A percentile compares a stretch with the other conserved stretches of the same genome.
phyloP scores from a whole-genome alignment of 2,888 invertebrate genomes.

The Aethes cnicana region DNA sequence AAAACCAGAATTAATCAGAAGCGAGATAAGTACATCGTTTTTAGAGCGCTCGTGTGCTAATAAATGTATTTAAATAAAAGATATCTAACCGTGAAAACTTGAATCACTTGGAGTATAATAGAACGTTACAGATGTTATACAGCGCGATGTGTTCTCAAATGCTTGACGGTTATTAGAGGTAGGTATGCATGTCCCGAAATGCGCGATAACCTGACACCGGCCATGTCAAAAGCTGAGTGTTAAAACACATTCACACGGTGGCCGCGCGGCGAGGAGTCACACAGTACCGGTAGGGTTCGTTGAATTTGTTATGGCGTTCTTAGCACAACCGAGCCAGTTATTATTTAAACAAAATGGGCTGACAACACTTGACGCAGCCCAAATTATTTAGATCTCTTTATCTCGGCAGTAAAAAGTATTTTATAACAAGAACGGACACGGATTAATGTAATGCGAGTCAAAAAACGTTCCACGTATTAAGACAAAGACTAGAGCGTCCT shows the following conservation, averaged over 20 bases:
- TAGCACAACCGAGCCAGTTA: constrained; percentile 74
- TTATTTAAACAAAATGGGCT: constrained; percentile 66
- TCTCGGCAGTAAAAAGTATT: constrained; percentile 31
- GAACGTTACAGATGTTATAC: background rate
- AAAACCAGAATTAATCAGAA: constrained; percentile 38
- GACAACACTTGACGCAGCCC: constrained; percentile 67
- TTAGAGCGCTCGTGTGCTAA: constrained; percentile 18
- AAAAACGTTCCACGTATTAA: constrained; percentile 36
- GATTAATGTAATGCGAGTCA: constrained; percentile 25
- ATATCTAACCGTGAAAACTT: background rate
- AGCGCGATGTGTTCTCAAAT: constrained; percentile 1
- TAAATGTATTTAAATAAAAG: constrained; percentile 10
- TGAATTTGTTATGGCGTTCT: constrained; percentile 82
- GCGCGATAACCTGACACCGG: constrained; percentile 71
- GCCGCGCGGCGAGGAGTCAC: constrained; percentile 63
- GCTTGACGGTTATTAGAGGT: constrained; percentile 55
- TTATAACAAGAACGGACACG: constrained; percentile 28
- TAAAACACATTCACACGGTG: constrained; percentile 78
- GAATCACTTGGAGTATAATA: constrained; percentile 3
- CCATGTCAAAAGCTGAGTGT: constrained; percentile 65
- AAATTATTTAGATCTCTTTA: constrained; percentile 57
- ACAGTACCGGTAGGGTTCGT: constrained; percentile 81
- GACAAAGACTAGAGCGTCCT: constrained; percentile 62
- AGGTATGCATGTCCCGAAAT: constrained; percentile 62
- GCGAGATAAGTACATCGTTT: constrained; percentile 6